Evolutionary conservation across 2,888 invertebrate species (phyloP).

Genomic region (Philhelius pedissequus): DNA sequence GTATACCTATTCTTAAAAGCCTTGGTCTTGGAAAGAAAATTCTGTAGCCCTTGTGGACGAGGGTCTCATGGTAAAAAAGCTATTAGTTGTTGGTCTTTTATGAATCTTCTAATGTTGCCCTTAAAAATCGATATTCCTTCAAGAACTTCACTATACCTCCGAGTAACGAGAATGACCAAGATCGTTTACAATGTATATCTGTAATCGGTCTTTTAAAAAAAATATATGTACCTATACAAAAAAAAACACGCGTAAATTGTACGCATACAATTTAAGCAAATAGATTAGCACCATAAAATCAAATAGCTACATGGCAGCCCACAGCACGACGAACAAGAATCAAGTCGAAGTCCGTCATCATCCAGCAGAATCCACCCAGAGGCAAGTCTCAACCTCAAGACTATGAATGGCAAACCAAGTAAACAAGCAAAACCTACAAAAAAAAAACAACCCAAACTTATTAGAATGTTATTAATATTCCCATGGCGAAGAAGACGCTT

Average conservation of each 20-base stretch:
- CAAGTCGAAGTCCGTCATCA: background rate
- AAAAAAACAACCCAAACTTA: slow-evolving; percentile 23
- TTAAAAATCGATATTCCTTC: slow-evolving; percentile 41
- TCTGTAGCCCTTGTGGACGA: background rate
- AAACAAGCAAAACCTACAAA: background rate
- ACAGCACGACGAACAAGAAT: background rate
- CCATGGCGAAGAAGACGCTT: slow-evolving; percentile 57
- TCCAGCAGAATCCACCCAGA: background rate
- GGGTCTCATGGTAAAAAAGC: background rate
- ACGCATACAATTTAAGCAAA: slow-evolving; percentile 63
- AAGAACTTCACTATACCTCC: no score
- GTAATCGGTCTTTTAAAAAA: background rate
- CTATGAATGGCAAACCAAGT: slow-evolving; percentile 9
- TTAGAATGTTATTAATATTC: slow-evolving; percentile 67
- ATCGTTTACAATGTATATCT: background rate
- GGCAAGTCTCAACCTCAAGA: background rate
- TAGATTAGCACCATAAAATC: slow-evolving; percentile 56
- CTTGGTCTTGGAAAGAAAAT: slow-evolving; percentile 1
- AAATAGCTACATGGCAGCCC: slow-evolving; percentile 19
- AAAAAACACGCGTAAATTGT: slow-evolving; percentile 32
- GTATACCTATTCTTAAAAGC: background rate
- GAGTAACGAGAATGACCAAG: background rate
- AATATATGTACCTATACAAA: background rate
- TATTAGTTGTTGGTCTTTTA: background rate
- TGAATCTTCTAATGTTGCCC: slow-evolving; percentile 4